A percentile compares a stretch with the other conserved stretches of the same genome.
phyloP scores from a whole-genome alignment of 2,888 invertebrate species.

The Latrodectus hesperus region DNA sequence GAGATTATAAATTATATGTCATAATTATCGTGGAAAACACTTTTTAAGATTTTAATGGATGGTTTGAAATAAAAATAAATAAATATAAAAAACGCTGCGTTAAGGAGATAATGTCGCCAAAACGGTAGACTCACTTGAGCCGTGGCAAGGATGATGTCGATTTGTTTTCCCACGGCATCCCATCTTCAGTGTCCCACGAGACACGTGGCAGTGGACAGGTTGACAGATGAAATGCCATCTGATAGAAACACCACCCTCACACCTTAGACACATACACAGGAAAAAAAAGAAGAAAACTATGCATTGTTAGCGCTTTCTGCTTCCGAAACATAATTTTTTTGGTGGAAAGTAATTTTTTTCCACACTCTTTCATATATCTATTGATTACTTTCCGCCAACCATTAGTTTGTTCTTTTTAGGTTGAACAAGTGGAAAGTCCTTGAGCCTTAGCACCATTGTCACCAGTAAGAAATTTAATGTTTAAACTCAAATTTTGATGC shows the following conservation, averaged over 20 bases:
- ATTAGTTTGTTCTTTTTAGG: too few species aligned
- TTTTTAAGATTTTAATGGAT: background rate
- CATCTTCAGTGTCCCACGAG: constrained; percentile 54
- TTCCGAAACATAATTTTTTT: constrained; percentile 64
- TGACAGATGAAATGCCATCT: constrained; percentile 68
- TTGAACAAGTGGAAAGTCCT: too few species aligned
- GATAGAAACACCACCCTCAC: constrained; percentile 54
- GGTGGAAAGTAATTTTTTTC: constrained; percentile 17
- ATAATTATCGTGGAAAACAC: too few species aligned
- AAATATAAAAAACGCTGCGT: constrained; percentile 2
- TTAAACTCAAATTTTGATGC: too few species aligned
- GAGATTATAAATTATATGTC: too few species aligned
- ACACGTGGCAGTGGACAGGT: constrained; percentile 68
- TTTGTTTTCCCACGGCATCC: constrained; percentile 64
- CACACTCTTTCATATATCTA: background rate
- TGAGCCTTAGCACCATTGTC: too few species aligned
- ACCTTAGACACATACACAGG: constrained; percentile 7
- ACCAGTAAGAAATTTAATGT: too few species aligned
- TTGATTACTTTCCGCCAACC: background rate
- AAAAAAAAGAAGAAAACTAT: constrained; percentile 21
- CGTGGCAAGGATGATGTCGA: constrained; percentile 64
- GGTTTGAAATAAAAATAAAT: background rate
- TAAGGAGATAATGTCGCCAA: constrained; percentile 11
- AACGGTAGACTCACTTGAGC: background rate
- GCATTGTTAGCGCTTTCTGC: constrained; percentile 68